These are phyloP conservation scores for Serinus canaria DNA, from an alignment of 2,113 vertebrate genomes.

Conservation along the genomic window DNA sequence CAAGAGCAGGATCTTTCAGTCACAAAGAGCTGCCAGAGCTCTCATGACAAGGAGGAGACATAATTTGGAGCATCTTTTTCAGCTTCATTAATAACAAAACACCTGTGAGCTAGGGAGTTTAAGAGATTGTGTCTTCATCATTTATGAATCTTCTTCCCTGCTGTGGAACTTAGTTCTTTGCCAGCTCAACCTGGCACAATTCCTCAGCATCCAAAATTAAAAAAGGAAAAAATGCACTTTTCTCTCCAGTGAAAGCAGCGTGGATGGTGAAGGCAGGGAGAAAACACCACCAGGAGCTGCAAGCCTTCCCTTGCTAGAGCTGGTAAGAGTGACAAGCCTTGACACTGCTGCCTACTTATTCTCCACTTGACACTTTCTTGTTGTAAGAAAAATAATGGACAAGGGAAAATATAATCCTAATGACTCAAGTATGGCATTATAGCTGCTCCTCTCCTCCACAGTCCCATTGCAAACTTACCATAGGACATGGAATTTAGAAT, in stretches of 20 bases:
- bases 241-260: neutral
- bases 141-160: conserved; percentile 55
- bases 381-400: neutral
- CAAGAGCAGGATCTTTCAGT: conserved; percentile 39
- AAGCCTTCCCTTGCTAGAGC: neutral
- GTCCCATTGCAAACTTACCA: neutral
- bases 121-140: conserved; percentile 57
- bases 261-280: neutral
- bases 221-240: neutral
- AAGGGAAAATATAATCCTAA: neutral
- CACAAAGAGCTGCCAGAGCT: conserved; percentile 44
- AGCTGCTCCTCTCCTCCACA: neutral
- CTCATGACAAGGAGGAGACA: conserved; percentile 40
- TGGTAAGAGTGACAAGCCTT: neutral
- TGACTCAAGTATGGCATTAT: neutral
- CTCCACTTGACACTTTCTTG: neutral
- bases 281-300: neutral
- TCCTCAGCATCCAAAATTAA: conserved; percentile 27
- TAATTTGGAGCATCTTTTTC: conserved; percentile 61
- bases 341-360: neutral
- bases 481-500: neutral
- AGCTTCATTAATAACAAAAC: conserved; percentile 66
- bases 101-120: conserved; percentile 57
- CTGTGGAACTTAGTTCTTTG: conserved; percentile 49
- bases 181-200: conserved; percentile 50